Evolutionary conservation across 2,888 invertebrate species (phyloP).

Genomic region (Polyommatus iphigenia): DNA sequence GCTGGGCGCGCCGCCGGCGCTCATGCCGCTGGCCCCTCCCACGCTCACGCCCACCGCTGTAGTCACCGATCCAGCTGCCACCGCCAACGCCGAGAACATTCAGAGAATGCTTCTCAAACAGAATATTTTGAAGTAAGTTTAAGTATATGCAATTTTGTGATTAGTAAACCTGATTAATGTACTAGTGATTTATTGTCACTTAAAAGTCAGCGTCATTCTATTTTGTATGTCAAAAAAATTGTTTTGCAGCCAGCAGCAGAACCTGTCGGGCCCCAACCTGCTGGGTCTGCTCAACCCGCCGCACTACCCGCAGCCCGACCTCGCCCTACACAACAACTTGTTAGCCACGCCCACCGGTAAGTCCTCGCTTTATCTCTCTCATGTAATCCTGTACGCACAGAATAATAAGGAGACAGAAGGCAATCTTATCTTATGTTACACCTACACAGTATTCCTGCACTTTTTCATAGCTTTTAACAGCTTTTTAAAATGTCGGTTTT

Average conservation of each 20-base stretch:
- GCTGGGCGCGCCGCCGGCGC: slow-evolving; percentile 50
- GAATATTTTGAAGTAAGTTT: slow-evolving; percentile 74
- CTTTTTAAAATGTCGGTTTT: neutral
- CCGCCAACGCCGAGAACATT: slow-evolving; percentile 70
- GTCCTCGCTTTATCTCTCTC: slow-evolving; percentile 3
- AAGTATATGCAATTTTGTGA: neutral
- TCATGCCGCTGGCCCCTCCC: slow-evolving; percentile 49
- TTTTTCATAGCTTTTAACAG: neutral
- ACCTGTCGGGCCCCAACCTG: slow-evolving; percentile 68
- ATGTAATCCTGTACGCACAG: neutral
- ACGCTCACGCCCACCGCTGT: slow-evolving; percentile 56
- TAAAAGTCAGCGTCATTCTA: neutral
- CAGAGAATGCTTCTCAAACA: slow-evolving; percentile 76
- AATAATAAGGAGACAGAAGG: neutral
- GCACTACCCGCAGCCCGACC: slow-evolving; percentile 64
- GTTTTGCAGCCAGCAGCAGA: slow-evolving; percentile 66
- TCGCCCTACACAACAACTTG: slow-evolving; percentile 57
- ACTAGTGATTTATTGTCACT: neutral
- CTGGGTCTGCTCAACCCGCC: slow-evolving; percentile 69
- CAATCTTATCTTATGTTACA: neutral
- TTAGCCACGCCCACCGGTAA: slow-evolving; percentile 60
- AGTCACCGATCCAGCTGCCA: slow-evolving; percentile 50
- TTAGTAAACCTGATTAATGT: neutral
- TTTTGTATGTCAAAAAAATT: neutral
- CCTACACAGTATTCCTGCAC: neutral